A percentile compares a stretch with the other conserved stretches of the same genome.
These are phyloP conservation scores for Heterochromis multidens DNA, from an alignment of 2,113 vertebrate genomes.

Conservation along the genomic window DNA sequence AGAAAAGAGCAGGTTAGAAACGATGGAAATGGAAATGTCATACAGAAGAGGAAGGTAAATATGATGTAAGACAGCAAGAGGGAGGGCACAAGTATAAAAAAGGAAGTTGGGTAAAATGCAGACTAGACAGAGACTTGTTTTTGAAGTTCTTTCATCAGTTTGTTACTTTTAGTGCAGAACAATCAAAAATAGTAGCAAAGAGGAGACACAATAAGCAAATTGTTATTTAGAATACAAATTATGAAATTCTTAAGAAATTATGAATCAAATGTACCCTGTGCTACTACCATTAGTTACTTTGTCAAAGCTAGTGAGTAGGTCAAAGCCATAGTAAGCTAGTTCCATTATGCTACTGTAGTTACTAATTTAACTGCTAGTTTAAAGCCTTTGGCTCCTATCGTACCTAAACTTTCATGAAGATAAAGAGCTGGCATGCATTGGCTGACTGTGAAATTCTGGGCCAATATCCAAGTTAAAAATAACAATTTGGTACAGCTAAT, in stretches of 20 bases:
- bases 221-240: neutral
- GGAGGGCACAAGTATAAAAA: neutral
- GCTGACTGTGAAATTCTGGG: neutral
- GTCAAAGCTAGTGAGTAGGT: neutral
- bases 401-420: neutral
- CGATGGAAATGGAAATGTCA: constrained; percentile 31
- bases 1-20: constrained; percentile 10
- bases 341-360: neutral
- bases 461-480: neutral
- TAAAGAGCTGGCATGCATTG: neutral
- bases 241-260: neutral
- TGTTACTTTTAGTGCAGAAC: neutral
- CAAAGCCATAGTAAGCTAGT: neutral
- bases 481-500: neutral
- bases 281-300: neutral
- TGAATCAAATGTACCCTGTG: neutral
- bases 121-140: neutral
- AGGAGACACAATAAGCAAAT: neutral
- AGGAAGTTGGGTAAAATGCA: neutral
- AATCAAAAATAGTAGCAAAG: neutral
- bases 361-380: neutral
- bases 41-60: neutral
- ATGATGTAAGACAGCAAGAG: neutral
- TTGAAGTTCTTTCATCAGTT: neutral
- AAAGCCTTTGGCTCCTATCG: neutral